Evolutionary conservation across 1,140 invertebrate species (phyloP).

Genomic region (Hyles vespertilio): DNA sequence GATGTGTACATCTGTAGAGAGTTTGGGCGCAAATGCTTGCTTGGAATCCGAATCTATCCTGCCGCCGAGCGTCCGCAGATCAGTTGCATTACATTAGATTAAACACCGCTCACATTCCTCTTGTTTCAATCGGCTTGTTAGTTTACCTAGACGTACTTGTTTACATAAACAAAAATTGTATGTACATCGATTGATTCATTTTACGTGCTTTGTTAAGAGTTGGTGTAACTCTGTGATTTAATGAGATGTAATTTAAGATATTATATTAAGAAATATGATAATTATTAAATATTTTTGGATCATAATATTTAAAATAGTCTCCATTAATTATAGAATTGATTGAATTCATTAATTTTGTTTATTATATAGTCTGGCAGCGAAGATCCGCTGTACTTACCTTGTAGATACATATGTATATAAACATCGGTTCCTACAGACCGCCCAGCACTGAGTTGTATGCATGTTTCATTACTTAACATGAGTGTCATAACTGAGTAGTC

Average conservation of each 20-base stretch:
- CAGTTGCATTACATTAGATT: constrained; percentile 58
- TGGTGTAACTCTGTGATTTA: background rate
- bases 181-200: no score
- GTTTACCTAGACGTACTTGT: background rate
- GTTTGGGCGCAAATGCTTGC: constrained; percentile 45
- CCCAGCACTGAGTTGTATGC: no score
- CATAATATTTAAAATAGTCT: background rate
- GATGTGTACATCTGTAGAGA: constrained; percentile 1
- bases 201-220: no score
- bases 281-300: background rate
- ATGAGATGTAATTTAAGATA: background rate
- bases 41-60: constrained; percentile 55
- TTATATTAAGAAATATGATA: background rate
- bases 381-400: no score
- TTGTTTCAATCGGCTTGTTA: constrained; percentile 11
- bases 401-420: no score
- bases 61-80: constrained; percentile 49
- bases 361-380: no score
- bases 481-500: no score
- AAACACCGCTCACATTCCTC: constrained; percentile 56
- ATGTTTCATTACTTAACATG: no score
- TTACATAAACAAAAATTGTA: no score
- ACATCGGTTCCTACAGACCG: no score
- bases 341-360: no score
- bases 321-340: no score